Conservation (phyloP, 2,113 vertebrate species). For the Delphinapterus leucas region DNA sequence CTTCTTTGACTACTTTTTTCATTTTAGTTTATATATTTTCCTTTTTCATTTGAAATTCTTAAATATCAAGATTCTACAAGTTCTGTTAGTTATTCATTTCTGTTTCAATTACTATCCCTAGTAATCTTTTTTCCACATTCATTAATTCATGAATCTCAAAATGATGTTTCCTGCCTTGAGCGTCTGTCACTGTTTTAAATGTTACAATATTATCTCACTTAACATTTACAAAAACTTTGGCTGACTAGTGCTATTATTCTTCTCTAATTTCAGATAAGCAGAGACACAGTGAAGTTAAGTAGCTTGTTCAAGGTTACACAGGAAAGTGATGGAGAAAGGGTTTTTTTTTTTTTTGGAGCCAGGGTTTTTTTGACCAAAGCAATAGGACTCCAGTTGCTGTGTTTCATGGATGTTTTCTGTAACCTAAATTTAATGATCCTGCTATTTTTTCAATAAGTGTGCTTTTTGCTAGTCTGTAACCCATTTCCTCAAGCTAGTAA, state of each 20-base stretch:
- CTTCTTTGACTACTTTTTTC: background rate
- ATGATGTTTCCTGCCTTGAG: background rate
- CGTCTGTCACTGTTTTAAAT: background rate
- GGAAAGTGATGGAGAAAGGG: rapidly evolving
- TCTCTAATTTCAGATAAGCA: background rate
- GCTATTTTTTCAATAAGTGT: background rate
- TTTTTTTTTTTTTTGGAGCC: background rate
- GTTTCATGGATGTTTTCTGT: background rate
- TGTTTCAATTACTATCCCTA: background rate
- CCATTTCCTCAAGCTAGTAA: background rate
- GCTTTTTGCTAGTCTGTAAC: background rate
- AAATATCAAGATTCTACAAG: background rate
- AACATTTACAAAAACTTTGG: background rate
- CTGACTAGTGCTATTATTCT: background rate
- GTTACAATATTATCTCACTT: background rate
- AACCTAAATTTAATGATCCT: background rate
- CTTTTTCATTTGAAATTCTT: background rate
- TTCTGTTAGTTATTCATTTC: background rate
- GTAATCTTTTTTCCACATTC: background rate
- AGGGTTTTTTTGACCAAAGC: background rate
- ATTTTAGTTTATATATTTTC: background rate
- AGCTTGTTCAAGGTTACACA: background rate
- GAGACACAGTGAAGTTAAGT: background rate
- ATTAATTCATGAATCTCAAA: background rate
- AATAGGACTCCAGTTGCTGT: background rate